Evolutionary conservation across 2,888 invertebrate genomes (phyloP).

Genomic region (Himalopsyche japonica): DNA sequence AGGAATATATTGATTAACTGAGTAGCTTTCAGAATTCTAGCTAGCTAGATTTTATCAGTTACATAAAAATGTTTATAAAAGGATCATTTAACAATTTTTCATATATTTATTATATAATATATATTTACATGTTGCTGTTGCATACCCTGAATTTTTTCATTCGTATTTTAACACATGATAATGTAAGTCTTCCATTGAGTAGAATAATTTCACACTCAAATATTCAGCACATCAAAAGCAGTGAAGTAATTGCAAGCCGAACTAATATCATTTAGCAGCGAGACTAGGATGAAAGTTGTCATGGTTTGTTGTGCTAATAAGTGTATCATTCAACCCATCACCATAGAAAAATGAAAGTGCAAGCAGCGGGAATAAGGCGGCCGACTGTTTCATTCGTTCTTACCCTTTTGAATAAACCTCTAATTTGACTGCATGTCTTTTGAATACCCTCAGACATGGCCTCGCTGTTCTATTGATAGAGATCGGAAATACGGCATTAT

Average conservation of each 20-base stretch:
- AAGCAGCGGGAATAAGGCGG: background rate
- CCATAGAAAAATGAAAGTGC: background rate
- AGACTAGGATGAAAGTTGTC: background rate
- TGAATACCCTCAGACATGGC: conserved; percentile 83
- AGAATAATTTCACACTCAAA: too few relatives aligned
- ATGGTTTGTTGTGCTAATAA: background rate
- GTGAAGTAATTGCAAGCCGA: background rate
- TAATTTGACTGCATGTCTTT: conserved; percentile 85
- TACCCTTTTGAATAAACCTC: conserved; percentile 94
- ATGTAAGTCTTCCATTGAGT: too few relatives aligned
- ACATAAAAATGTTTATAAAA: too few relatives aligned
- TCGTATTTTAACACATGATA: too few relatives aligned
- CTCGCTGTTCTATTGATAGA: conserved; percentile 78
- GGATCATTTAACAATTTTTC: too few relatives aligned
- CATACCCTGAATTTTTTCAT: too few relatives aligned
- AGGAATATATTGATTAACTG: too few relatives aligned
- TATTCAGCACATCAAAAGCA: background rate
- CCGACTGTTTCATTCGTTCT: conserved; percentile 46
- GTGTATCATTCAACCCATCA: background rate
- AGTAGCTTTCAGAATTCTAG: too few relatives aligned
- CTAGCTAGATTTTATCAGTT: too few relatives aligned
- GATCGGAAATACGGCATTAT: conserved; percentile 78
- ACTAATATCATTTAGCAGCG: background rate
- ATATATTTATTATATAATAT: too few relatives aligned
- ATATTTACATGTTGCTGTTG: too few relatives aligned